Conservation (phyloP, 2,888 invertebrate species). For the Oeneis ivallda region DNA sequence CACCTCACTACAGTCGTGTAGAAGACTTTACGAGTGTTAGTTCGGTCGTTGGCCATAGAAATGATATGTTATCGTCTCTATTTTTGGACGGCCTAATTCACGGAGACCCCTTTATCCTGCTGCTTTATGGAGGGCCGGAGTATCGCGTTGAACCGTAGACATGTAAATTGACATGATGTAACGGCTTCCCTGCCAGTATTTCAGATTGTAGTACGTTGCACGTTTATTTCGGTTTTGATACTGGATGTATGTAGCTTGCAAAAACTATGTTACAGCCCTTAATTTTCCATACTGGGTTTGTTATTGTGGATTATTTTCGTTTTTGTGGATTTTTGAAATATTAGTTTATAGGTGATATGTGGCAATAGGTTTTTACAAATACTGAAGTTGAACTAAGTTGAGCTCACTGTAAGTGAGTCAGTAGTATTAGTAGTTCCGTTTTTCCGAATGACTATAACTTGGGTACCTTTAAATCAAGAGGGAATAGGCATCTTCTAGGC, state of each 20-base stretch:
- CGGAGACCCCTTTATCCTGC: constrained; percentile 47
- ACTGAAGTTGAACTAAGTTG: too few species aligned
- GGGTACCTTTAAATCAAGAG: too few species aligned
- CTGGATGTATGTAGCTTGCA: background rate
- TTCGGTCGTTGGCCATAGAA: constrained; percentile 60
- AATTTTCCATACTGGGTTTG: background rate
- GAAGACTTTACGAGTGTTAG: constrained; percentile 69
- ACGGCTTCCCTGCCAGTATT: constrained; percentile 8
- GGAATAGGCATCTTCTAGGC: too few species aligned
- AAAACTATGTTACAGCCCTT: background rate
- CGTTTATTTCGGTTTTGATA: constrained; percentile 8
- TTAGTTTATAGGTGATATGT: too few species aligned
- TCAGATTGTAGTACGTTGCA: constrained; percentile 18
- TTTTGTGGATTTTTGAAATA: too few species aligned
- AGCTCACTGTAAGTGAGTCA: too few species aligned
- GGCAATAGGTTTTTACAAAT: too few species aligned
- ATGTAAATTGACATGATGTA: constrained; percentile 23
- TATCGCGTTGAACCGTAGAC: constrained; percentile 29
- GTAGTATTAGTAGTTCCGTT: too few species aligned
- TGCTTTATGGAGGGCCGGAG: constrained; percentile 42
- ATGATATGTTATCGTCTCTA: constrained; percentile 65
- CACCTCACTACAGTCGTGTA: constrained; percentile 56
- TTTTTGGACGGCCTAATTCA: constrained; percentile 51
- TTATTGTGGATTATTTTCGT: background rate
- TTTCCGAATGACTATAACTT: too few species aligned